A percentile compares a stretch with the other conserved stretches of the same genome.
Evolutionary conservation across 1,140 invertebrate genomes (phyloP).

Genomic region (Diprion similis): DNA sequence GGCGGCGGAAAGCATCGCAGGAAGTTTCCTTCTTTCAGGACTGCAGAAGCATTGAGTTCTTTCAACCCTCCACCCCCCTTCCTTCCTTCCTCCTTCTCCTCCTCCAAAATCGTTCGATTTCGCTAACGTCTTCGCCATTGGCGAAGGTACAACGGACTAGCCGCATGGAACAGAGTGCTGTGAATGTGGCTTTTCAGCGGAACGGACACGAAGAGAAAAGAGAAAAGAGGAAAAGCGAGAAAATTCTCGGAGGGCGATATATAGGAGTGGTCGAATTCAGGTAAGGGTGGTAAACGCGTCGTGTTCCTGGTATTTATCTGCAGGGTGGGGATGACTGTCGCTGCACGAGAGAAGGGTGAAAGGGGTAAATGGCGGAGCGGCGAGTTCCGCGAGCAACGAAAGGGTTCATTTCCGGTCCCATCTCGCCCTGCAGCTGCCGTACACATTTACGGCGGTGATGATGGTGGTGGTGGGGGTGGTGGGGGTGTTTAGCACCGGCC

Average conservation of each 20-base stretch:
- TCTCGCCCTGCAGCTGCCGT: not conserved
- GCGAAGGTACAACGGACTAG: not conserved
- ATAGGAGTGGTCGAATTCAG: not conserved
- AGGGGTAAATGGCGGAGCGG: not conserved
- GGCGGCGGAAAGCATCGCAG: too few species aligned
- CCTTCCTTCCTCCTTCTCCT: too few species aligned
- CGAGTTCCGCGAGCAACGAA: not conserved
- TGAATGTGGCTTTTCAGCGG: not conserved
- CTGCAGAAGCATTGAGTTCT: too few species aligned
- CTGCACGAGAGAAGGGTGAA: too few species aligned
- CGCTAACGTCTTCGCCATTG: not conserved
- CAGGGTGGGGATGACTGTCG: too few species aligned
- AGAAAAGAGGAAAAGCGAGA: not conserved
- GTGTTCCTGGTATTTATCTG: too few species aligned
- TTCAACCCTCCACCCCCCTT: too few species aligned
- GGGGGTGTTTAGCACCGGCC: not conserved
- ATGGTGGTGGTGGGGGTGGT: not conserved
- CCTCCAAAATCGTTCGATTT: too few species aligned
- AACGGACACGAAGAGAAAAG: not conserved
- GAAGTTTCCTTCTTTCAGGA: too few species aligned
- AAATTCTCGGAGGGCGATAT: not conserved
- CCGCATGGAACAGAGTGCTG: not conserved
- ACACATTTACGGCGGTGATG: not conserved
- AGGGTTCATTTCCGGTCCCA: slow-evolving; percentile 10
- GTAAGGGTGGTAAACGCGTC: too few species aligned